Evolutionary conservation across 1,140 invertebrate genomes (phyloP).

Genomic region (Papilio dardanus): DNA sequence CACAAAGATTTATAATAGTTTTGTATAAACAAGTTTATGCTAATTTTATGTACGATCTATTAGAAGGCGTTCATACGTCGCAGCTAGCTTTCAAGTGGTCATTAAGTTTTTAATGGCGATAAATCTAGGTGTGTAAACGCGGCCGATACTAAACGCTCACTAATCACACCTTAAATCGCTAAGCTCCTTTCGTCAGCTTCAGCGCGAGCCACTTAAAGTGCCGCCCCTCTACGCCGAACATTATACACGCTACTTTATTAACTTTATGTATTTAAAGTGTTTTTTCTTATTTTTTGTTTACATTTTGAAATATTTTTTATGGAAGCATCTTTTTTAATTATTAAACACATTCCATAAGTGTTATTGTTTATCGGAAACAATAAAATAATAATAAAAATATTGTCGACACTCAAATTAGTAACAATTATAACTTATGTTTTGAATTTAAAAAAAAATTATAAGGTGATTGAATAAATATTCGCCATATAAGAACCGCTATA

Average conservation of each 20-base stretch:
- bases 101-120: conserved; percentile 68
- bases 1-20: conserved; percentile 58
- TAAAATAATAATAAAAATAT: too few relatives aligned
- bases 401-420: neutral
- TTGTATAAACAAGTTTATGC: conserved; percentile 70
- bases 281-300: too few relatives aligned
- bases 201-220: conserved; percentile 40
- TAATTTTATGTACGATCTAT: conserved; percentile 71
- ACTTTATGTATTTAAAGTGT: too few relatives aligned
- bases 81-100: conserved; percentile 50
- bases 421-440: neutral
- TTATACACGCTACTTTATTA: too few relatives aligned
- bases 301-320: too few relatives aligned
- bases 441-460: neutral
- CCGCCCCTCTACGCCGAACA: conserved; percentile 45
- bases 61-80: conserved; percentile 51
- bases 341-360: neutral
- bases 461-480: conserved; percentile 38
- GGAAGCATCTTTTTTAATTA: too few relatives aligned
- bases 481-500: conserved; percentile 36
- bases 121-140: conserved; percentile 62
- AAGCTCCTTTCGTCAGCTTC: conserved; percentile 56
- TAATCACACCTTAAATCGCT: conserved; percentile 60
- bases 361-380: too few relatives aligned
- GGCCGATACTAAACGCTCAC: conserved; percentile 52